Base-by-base conservation (phyloP, 1,140 invertebrate species). In the Drosophila paulistorum region DNA sequence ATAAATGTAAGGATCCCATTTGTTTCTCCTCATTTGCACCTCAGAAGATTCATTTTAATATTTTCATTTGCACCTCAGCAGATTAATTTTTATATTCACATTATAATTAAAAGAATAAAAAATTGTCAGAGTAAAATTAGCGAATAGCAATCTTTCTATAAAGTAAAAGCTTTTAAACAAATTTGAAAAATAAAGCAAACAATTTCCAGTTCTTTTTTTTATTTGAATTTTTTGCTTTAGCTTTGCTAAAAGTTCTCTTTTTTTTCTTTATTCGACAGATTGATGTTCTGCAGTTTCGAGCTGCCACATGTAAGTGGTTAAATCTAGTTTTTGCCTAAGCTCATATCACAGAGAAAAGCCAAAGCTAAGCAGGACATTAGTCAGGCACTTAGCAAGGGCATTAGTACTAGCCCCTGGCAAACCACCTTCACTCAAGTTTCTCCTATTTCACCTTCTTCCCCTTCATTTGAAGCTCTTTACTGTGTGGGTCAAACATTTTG, bases 281-380 rank as follows among this genome's bases (percentile, higher is more conserved):
- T 68, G 75, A 37, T 64, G 39, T 48, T 45, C 11, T 42, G 13
- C 23, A 7, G 13, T 20, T 4, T 55, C 30, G 17, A 48, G 35
- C 23, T 30, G 60, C 37, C 26, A 17, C 60, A 70, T 60, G 58
- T 26, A 51, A 23, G 17, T 51, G 45, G 17, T 51, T 51, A 55
- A 72, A 54, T 59, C 30, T 51, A 51, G 45, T 54, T 26, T 51
- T 68, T 26, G 39, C 64, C 51, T 54, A 23, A 65, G 58, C 79
- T 67, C 79, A 77, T 82, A 87, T 86, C 79, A 79, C 23, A 55
- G 41, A 14, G 20, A 39, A 73, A 82, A 79, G 62, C 55, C 58
- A 37, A 33, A 51, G 69, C 70, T 79, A 66, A 83, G 75, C 83
- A 67, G 72, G 39, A 67, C 58, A 87, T 86, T 77, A 86, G 72